phyloP scores from a whole-genome alignment of 1,140 invertebrate species.

The Melitaea cinxia region DNA sequence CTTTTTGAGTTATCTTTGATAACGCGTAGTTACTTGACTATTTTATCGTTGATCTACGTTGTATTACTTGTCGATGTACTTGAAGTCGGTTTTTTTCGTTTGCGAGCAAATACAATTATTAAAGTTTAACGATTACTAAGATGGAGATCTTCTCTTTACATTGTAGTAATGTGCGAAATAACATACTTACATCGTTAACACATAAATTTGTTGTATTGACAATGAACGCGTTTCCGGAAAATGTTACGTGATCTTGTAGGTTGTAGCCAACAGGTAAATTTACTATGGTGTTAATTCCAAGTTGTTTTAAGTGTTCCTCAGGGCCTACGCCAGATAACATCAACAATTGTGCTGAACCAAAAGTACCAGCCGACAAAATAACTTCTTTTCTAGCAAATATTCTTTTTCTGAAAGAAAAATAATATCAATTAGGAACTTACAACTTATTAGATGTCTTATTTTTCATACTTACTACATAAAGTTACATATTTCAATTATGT shows the following conservation, averaged over 20 bases:
- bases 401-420: constrained; percentile 46
- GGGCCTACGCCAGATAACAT: constrained; percentile 88
- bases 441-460: no score
- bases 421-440: neutral
- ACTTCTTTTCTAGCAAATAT: constrained; percentile 82
- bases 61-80: no score
- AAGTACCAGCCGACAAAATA: constrained; percentile 86
- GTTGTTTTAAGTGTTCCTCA: constrained; percentile 74
- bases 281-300: constrained; percentile 82
- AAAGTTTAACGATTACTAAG: no score
- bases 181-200: constrained; percentile 76
- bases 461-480: no score
- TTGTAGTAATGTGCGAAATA: no score
- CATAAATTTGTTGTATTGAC: constrained; percentile 84
- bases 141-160: no score
- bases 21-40: no score
- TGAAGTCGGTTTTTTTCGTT: no score
- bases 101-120: no score
- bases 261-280: constrained; percentile 91
- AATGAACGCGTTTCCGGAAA: constrained; percentile 86
- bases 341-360: constrained; percentile 88
- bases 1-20: no score
- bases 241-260: constrained; percentile 89
- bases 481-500: no score
- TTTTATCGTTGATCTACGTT: no score